Conservation (phyloP, 2,113 vertebrate genomes). For the Cyprinodon brontotheroides region DNA sequence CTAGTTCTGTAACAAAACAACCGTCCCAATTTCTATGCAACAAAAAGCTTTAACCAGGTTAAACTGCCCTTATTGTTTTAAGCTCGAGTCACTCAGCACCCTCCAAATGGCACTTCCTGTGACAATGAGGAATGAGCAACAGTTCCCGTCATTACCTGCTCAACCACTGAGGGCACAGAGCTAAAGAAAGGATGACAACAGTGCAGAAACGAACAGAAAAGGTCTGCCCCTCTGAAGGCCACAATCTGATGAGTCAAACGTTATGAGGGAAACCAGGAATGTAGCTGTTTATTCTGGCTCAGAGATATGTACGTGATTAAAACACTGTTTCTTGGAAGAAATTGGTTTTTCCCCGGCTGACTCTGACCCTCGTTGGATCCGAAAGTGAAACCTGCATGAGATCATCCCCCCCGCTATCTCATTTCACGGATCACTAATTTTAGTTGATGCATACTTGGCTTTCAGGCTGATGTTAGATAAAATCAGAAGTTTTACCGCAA, state of each 20-base stretch:
- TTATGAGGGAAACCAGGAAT: slow-evolving; percentile 13
- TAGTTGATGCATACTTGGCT: slow-evolving; percentile 35
- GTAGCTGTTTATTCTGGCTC: slow-evolving; percentile 32
- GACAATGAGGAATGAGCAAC: slow-evolving; percentile 35
- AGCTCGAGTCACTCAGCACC: slow-evolving; percentile 19
- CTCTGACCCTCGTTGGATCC: slow-evolving; percentile 44
- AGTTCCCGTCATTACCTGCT: slow-evolving; percentile 26
- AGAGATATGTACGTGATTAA: slow-evolving; percentile 26
- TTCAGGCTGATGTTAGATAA: slow-evolving; percentile 42
- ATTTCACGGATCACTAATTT: slow-evolving; percentile 59
- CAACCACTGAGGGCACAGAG: slow-evolving; percentile 20
- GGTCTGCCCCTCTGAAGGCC: not conserved
- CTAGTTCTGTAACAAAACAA: slow-evolving; percentile 7
- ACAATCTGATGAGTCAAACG: slow-evolving; percentile 49
- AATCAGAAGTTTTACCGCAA: slow-evolving; percentile 29
- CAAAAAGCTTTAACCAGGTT: slow-evolving; percentile 20
- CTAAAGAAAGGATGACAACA: slow-evolving; percentile 49
- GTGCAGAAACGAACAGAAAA: slow-evolving; percentile 27
- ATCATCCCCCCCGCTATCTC: slow-evolving; percentile 61
- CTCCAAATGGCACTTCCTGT: slow-evolving; percentile 44
- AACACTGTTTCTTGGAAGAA: slow-evolving; percentile 28
- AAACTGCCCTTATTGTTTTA: slow-evolving; percentile 35
- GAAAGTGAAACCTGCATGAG: slow-evolving; percentile 40
- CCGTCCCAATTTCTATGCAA: not conserved
- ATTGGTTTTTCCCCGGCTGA: slow-evolving; percentile 6